These are phyloP conservation scores for Epistrophe grossulariae DNA, from an alignment of 2,888 invertebrate species.

Conservation along the genomic window DNA sequence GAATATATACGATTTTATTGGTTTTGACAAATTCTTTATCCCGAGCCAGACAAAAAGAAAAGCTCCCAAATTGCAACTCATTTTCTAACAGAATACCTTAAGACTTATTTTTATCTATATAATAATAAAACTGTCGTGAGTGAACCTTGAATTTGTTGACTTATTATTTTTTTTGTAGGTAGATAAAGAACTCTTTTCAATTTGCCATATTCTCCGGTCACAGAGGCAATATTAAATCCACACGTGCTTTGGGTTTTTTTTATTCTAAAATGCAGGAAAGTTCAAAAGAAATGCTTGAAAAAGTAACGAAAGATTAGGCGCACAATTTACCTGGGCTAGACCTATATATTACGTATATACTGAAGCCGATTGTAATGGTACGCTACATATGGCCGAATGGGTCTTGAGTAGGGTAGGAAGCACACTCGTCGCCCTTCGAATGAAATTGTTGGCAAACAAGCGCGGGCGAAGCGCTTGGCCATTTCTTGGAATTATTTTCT, in stretches of 20 bases:
- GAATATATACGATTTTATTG: background rate
- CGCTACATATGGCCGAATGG: background rate
- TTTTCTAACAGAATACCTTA: background rate
- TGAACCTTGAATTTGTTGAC: conserved; percentile 34
- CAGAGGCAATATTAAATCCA: conserved; percentile 57
- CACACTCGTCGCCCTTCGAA: background rate
- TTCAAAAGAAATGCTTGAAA: conserved; percentile 51
- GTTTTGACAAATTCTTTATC: conserved; percentile 32
- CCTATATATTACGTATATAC: background rate
- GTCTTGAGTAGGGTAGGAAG: conserved; percentile 2
- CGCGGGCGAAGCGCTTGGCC: no score
- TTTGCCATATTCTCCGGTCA: conserved; percentile 46
- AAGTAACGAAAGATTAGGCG: conserved; percentile 26
- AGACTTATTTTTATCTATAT: background rate
- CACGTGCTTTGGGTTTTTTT: conserved; percentile 52
- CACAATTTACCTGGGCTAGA: conserved; percentile 16
- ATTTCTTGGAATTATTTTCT: conserved; percentile 9
- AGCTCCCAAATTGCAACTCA: conserved; percentile 8
- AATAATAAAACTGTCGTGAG: no score
- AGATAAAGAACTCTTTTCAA: conserved; percentile 53
- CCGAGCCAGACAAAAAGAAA: conserved; percentile 29
- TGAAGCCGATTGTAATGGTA: conserved; percentile 44
- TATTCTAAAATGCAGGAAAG: conserved; percentile 36
- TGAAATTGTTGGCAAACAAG: background rate
- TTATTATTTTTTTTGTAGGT: background rate